Conservation (phyloP, 2,113 vertebrate species). For the Cololabis saira region DNA sequence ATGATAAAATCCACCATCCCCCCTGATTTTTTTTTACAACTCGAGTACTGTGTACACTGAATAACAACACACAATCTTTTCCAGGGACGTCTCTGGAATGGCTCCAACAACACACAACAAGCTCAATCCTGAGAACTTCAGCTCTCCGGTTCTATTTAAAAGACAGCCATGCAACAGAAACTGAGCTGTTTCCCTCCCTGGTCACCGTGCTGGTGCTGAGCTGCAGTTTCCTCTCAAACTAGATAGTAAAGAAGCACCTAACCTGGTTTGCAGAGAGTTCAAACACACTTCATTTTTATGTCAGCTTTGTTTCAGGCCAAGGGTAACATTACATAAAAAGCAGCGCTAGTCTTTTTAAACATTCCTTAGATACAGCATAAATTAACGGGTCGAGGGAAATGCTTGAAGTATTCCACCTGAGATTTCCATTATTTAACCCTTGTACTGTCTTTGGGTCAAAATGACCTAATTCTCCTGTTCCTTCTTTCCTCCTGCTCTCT, state of each 20-base stretch:
- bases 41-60: too few relatives aligned
- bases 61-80: slow-evolving; percentile 7
- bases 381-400: too few relatives aligned
- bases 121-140: slow-evolving; percentile 32
- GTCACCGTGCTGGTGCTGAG: not conserved
- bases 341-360: too few relatives aligned
- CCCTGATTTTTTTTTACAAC: too few relatives aligned
- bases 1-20: too few relatives aligned
- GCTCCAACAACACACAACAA: slow-evolving; percentile 37
- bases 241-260: slow-evolving; percentile 21
- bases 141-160: slow-evolving; percentile 49
- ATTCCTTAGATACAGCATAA: too few relatives aligned
- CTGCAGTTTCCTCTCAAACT: slow-evolving; percentile 20
- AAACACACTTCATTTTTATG: not conserved
- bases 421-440: too few relatives aligned
- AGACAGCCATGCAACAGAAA: slow-evolving; percentile 25
- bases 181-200: slow-evolving; percentile 22
- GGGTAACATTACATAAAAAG: not conserved
- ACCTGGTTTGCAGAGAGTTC: not conserved
- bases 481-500: too few relatives aligned
- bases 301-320: not conserved
- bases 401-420: too few relatives aligned
- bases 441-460: too few relatives aligned
- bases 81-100: slow-evolving; percentile 23
- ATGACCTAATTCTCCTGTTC: too few relatives aligned